Conservation (phyloP, 2,797 vertebrate species). For the Tympanoctomys barrerae region DNA sequence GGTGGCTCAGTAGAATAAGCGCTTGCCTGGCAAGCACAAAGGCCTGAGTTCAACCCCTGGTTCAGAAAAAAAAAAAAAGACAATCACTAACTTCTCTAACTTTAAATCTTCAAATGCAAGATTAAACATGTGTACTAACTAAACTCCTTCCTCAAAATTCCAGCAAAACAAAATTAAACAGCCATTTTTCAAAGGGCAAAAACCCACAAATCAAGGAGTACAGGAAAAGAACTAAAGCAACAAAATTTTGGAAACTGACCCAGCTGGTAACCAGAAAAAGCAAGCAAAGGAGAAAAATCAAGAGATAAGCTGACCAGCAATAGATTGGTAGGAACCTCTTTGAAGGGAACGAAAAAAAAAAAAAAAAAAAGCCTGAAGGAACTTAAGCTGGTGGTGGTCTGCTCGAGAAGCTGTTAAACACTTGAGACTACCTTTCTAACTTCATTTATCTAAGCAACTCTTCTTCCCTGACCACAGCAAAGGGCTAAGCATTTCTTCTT, state of each 20-base stretch:
- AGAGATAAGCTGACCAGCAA: background rate
- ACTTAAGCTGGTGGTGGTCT: background rate
- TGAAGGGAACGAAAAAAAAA: constrained; percentile 41
- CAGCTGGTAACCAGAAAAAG: background rate
- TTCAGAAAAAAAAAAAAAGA: too few relatives aligned
- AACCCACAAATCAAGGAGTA: constrained; percentile 14
- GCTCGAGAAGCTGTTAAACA: background rate
- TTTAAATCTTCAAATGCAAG: constrained; percentile 40
- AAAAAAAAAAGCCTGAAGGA: background rate
- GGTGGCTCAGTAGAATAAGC: too few relatives aligned
- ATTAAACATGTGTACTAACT: background rate
- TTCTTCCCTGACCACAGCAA: background rate
- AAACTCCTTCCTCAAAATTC: constrained; percentile 55
- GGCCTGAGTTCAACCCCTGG: too few relatives aligned
- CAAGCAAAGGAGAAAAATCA: background rate
- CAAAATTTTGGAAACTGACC: constrained; percentile 25
- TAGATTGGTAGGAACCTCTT: background rate
- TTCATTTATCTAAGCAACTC: constrained; percentile 4
- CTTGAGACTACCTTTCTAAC: constrained; percentile 5
- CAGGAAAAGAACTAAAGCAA: constrained; percentile 47
- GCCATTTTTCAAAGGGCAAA: background rate
- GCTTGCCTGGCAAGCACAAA: too few relatives aligned
- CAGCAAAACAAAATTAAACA: constrained; percentile 54
- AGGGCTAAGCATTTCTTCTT: constrained; percentile 12
- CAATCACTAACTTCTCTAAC: constrained; percentile 36